A percentile compares a stretch with the other conserved stretches of the same genome.
These are phyloP conservation scores for Lamellibrachia luymesi DNA, from an alignment of 1,140 invertebrate species.

Conservation along the genomic window DNA sequence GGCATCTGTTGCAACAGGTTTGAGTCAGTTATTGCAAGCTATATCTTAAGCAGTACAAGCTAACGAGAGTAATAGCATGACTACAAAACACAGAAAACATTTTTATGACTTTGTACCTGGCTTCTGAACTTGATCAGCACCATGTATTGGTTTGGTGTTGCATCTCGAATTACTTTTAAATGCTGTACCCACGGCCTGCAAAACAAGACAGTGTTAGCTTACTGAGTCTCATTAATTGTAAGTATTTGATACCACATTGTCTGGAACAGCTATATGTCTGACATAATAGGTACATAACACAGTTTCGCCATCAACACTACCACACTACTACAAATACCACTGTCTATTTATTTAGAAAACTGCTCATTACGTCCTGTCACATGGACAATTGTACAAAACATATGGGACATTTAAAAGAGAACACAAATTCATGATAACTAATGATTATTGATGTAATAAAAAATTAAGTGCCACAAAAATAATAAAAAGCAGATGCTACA, in stretches of 20 bases:
- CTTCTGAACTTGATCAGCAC: conserved; percentile 81
- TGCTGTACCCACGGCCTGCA: conserved; percentile 78
- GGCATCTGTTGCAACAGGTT: too few relatives aligned
- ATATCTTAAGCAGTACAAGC: too few relatives aligned
- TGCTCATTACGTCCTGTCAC: too few relatives aligned
- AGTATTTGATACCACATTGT: not conserved
- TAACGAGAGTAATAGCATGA: too few relatives aligned
- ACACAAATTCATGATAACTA: too few relatives aligned
- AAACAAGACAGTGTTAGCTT: conserved; percentile 21
- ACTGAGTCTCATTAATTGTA: not conserved
- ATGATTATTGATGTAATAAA: too few relatives aligned
- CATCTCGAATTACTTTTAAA: conserved; percentile 84
- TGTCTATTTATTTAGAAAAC: not conserved
- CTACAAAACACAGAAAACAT: too few relatives aligned
- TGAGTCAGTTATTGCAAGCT: too few relatives aligned
- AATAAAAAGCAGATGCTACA: too few relatives aligned
- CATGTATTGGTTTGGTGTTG: conserved; percentile 94
- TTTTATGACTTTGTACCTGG: conserved; percentile 56
- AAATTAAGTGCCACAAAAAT: too few relatives aligned
- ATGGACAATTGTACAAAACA: too few relatives aligned
- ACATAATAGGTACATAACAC: not conserved
- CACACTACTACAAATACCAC: not conserved
- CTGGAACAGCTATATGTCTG: not conserved
- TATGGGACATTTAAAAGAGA: too few relatives aligned
- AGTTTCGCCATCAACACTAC: not conserved